Evolutionary conservation across 2,888 invertebrate genomes (phyloP), one percentile per base, ranked within the genome.

Genomic region (Hemicrepidius hirtus): DNA sequence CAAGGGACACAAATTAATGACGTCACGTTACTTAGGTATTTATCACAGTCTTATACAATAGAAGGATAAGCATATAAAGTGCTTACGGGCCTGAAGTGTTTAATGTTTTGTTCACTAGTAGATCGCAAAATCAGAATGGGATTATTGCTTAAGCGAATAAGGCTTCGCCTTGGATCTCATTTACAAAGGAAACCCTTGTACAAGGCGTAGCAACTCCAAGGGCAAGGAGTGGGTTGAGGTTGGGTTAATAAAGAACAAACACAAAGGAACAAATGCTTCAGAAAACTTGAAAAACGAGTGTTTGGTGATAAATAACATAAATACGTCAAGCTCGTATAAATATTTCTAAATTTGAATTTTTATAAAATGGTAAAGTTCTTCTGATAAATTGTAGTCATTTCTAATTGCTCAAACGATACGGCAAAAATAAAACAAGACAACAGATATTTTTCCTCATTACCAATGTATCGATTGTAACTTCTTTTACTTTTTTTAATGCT

Each of bases 1-100:
- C 49, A 74, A 74, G 68, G 75, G 80, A 80, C 79, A 77, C 78
- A 77, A 80, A 81, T 80, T 81, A 80, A 81, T 81, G 80, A 77
- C 75, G 68, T 74, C 77, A 73, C 71, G 74, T 76, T 77, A 77
- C 77, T 78, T 74, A 68, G 75, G 80, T 80, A 80, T 81, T 81
- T 81, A 81, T 81, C 80, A 78, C 73, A 68, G 64, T 67, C 68
- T 65, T 57, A 64, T 69, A 41, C 70, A 72, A 49, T 46, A 44
- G n/a, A 50, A 60, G 68, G 44, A 49, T 64, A 71, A 68, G 59
- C 68, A 68, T 68, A 59, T 59, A 68, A 68, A 59, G 68, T 68
- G 60, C 59, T 50, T 68, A 50, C 46, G 41, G 24, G 46, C 68
- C 59, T 59, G 57, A 68, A 60, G 37, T 59, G 59, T 49, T 57